Evolutionary conservation across 1,140 invertebrate genomes (phyloP).

Genomic region (Sitophilus oryzae): DNA sequence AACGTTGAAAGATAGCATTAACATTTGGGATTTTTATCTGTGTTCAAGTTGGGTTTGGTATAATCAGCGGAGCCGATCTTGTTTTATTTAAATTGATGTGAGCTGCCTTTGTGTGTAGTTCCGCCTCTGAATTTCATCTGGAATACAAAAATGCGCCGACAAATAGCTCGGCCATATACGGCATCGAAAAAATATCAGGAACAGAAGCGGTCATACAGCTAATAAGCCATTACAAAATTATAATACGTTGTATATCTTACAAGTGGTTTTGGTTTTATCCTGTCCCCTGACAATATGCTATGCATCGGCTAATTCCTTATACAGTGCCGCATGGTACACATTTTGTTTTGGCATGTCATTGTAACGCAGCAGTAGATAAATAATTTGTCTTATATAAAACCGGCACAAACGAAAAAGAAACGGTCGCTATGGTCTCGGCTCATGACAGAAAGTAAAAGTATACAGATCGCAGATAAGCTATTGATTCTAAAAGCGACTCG

Average conservation of each 20-base stretch:
- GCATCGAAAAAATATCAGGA: background rate
- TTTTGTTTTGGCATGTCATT: slow-evolving; percentile 22
- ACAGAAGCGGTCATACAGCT: slow-evolving; percentile 6
- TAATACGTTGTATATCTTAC: slow-evolving; percentile 7
- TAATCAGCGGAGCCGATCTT: too few species aligned
- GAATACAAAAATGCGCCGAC: background rate
- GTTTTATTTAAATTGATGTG: too few species aligned
- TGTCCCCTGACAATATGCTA: slow-evolving; percentile 17
- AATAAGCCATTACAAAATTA: slow-evolving; percentile 24
- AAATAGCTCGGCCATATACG: background rate
- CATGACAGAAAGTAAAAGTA: slow-evolving; percentile 24
- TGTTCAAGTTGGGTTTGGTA: too few species aligned
- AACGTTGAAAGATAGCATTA: too few species aligned
- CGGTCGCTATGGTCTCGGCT: slow-evolving; percentile 1
- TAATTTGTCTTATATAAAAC: slow-evolving; percentile 25
- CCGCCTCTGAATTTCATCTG: too few species aligned
- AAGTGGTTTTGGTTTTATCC: slow-evolving; percentile 13
- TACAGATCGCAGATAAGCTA: slow-evolving; percentile 16
- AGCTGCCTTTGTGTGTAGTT: too few species aligned
- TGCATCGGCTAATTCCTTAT: slow-evolving; percentile 15
- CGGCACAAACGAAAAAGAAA: slow-evolving; percentile 11
- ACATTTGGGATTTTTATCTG: too few species aligned
- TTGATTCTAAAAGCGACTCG: slow-evolving; percentile 17
- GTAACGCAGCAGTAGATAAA: slow-evolving; percentile 20
- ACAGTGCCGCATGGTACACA: slow-evolving; percentile 20